phyloP scores from a whole-genome alignment of 2,113 vertebrate genomes.

The Labeo rohita region DNA sequence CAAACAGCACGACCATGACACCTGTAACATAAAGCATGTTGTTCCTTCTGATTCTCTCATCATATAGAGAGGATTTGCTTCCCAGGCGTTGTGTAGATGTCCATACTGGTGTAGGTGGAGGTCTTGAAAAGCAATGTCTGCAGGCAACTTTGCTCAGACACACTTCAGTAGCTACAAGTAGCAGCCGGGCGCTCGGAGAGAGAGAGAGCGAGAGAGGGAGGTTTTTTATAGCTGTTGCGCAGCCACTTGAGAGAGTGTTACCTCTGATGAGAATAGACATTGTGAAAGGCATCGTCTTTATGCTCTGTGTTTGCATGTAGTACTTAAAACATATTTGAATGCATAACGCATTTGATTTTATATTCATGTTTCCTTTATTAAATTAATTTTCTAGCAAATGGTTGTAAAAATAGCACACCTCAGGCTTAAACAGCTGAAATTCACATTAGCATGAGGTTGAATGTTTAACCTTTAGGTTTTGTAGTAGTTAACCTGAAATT shows the following conservation, averaged over 20 bases:
- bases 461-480: slow-evolving; percentile 3
- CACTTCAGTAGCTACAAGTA: slow-evolving; percentile 30
- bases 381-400: background rate
- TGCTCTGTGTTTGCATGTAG: background rate
- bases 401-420: background rate
- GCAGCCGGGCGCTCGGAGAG: slow-evolving; percentile 27
- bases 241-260: slow-evolving; percentile 52
- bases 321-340: background rate
- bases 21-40: background rate
- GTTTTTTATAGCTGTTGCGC: slow-evolving; percentile 40
- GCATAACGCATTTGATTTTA: background rate
- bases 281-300: slow-evolving; percentile 44
- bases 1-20: slow-evolving; percentile 2
- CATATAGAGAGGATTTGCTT: background rate
- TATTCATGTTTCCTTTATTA: background rate
- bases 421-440: slow-evolving; percentile 7
- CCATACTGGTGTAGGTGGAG: slow-evolving; percentile 21
- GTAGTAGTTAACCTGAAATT: background rate
- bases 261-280: slow-evolving; percentile 51
- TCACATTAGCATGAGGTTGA: background rate
- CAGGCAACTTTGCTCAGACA: slow-evolving; percentile 53
- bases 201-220: background rate
- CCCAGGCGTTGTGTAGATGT: slow-evolving; percentile 10
- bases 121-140: slow-evolving; percentile 32
- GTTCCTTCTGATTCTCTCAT: slow-evolving; percentile 10